phyloP scores from a whole-genome alignment of 1,140 invertebrate genomes.

The Pseudomyrmex sp. region DNA sequence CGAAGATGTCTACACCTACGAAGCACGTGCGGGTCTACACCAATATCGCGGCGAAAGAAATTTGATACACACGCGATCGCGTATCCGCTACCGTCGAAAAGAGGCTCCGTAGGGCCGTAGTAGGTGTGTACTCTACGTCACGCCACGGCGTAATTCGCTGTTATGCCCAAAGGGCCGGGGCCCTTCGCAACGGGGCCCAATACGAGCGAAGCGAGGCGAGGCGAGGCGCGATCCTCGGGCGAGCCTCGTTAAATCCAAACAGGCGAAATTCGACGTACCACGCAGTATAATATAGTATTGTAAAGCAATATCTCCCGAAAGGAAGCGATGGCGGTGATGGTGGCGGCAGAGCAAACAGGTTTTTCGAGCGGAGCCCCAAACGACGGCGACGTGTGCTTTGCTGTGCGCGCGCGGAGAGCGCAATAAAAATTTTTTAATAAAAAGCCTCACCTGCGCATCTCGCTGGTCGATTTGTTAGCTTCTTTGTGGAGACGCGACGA shows the following conservation, averaged over 20 bases:
- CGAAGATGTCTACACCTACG: constrained; percentile 68
- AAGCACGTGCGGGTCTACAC: constrained; percentile 52
- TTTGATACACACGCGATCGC: constrained; percentile 30
- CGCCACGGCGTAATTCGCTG: constrained; percentile 46
- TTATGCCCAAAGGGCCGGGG: constrained; percentile 21
- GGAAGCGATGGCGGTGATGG: constrained; percentile 69
- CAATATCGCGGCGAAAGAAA: constrained; percentile 51
- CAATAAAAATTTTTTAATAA: constrained; percentile 76
- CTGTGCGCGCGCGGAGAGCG: constrained; percentile 52
- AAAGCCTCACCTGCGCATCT: constrained; percentile 72
- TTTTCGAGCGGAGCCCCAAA: constrained; percentile 68
- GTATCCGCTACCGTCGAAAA: constrained; percentile 2
- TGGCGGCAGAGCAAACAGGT: constrained; percentile 72
- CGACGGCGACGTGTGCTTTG: constrained; percentile 68
- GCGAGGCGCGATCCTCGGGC: constrained; percentile 53
- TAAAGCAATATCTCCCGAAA: constrained; percentile 75
- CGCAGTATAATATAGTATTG: constrained; percentile 76
- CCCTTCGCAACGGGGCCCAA: constrained; percentile 19
- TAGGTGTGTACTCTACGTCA: constrained; percentile 30
- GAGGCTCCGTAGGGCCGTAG: background rate
- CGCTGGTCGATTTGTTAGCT: constrained; percentile 71
- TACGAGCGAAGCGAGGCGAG: background rate
- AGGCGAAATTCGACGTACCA: constrained; percentile 73
- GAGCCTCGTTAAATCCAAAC: constrained; percentile 75
- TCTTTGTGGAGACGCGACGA: constrained; percentile 63